Base-by-base conservation (phyloP, 2,888 invertebrate genomes). In the Diarsia rubi region DNA sequence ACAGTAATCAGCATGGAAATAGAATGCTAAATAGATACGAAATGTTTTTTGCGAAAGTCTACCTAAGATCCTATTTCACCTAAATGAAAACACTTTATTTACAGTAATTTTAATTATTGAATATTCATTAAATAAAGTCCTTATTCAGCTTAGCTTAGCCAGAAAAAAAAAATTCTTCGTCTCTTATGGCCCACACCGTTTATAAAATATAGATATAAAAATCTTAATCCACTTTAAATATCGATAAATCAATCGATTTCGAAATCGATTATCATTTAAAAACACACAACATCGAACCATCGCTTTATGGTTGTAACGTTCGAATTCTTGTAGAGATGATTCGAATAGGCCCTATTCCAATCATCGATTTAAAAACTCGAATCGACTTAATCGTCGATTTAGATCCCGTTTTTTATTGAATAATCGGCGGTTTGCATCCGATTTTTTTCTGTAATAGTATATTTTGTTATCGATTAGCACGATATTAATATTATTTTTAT, bases 261-360 rank as follows among this genome's bases (percentile, higher is more conserved):
- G 19, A 78, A 80, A 86, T 82, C 76, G 75, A 87, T 87, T 87
- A 71, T 75, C 73, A 81, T 84, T 79, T 75, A 69, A 66, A 79
- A 81, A 81, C 73, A 84, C 60, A 85, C 78, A 79, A 47, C 70
- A 71, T 76, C 73, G 67, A 84, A 77, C 78, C 69, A 80, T 74
- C 63, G 42, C 37, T 73, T 73, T 75, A 78, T 85, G 74, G 67
- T 66, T 78, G 74, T 76, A 80, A 76, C 54, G 78, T 75, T 79
- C 54, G 60, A 72, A 74, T 68, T 81, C 76, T 76, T 52, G 47
- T 57, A 24, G 47, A 64, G n/a, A n/a, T n/a, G n/a, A n/a, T n/a
- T n/a, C n/a, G n/a, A n/a, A n/a, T n/a, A n/a, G 27, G 60, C 69
- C 65, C 71, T 82, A 82, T 84, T 78, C 66, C 71, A 75, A 75